A percentile compares a stretch with the other conserved stretches of the same genome.
Conservation (phyloP, 30 jellyfish, hydroid and myxozoan species). For the Calvadosia cruxmelitensis region DNA sequence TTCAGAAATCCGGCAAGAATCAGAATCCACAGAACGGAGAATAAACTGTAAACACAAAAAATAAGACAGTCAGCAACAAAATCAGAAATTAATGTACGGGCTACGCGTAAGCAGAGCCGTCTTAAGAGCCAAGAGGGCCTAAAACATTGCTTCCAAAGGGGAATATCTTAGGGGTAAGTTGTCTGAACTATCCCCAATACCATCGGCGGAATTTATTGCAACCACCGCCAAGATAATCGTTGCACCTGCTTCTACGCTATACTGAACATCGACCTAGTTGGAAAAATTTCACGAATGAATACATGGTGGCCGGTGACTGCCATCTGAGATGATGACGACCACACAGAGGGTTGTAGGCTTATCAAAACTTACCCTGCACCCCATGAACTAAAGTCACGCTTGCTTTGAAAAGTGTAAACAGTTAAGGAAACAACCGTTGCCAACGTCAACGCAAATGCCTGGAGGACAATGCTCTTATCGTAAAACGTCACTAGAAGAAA, state of each 20-base stretch:
- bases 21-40: slow-evolving; percentile 68
- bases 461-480: slow-evolving; percentile 66
- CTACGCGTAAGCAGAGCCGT: neutral
- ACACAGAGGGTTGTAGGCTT: no score
- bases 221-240: no score
- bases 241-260: no score
- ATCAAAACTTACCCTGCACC: slow-evolving; percentile 95
- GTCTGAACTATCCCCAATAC: no score
- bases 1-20: slow-evolving; percentile 69
- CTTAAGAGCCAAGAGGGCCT: no score
- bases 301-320: no score
- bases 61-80: neutral
- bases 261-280: no score
- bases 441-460: slow-evolving; percentile 69
- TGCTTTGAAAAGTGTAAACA: slow-evolving; percentile 81
- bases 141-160: no score
- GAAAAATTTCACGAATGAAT: no score
- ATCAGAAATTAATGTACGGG: neutral
- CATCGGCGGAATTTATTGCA: no score
- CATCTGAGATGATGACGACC: no score
- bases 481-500: slow-evolving; percentile 57
- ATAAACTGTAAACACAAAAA: slow-evolving; percentile 31
- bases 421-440: slow-evolving; percentile 80
- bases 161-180: no score
- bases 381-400: slow-evolving; percentile 76